These are phyloP conservation scores for Smittia sp. DNA, from an alignment of 2,888 invertebrate genomes.

Conservation along the genomic window DNA sequence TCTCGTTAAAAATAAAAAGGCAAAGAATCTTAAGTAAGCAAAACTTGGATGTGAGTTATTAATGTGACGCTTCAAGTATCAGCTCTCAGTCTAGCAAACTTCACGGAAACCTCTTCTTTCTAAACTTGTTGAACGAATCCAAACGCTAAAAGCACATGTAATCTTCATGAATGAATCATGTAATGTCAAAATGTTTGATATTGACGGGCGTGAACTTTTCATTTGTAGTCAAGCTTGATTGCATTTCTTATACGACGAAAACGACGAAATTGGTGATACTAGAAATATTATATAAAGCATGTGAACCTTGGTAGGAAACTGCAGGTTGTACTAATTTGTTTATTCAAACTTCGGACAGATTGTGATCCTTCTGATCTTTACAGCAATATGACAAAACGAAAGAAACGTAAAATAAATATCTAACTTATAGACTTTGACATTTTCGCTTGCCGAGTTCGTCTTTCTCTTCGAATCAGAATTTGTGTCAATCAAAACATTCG, in stretches of 20 bases:
- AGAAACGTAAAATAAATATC: not conserved
- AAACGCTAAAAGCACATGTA: not conserved
- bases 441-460: not conserved
- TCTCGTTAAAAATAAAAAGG: not conserved
- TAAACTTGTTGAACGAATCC: conserved; percentile 19
- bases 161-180: no score
- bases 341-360: not conserved
- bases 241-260: conserved; percentile 32
- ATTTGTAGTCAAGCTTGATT: not conserved
- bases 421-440: not conserved
- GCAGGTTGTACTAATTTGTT: conserved; percentile 13
- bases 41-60: conserved; percentile 7
- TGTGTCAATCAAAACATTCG: no score
- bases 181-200: no score
- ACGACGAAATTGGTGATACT: conserved; percentile 40
- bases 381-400: conserved; percentile 23
- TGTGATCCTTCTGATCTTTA: conserved; percentile 29
- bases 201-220: not conserved
- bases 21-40: conserved; percentile 6
- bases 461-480: no score
- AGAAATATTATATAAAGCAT: conserved; percentile 18
- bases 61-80: conserved; percentile 25
- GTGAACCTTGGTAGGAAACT: not conserved
- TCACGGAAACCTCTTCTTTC: not conserved
- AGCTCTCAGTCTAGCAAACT: not conserved